Percentiles rank a stretch among this genome's conserved stretches.
These are phyloP conservation scores for Agrotis clavis DNA, from an alignment of 2,888 invertebrate genomes.

Conservation along the genomic window DNA sequence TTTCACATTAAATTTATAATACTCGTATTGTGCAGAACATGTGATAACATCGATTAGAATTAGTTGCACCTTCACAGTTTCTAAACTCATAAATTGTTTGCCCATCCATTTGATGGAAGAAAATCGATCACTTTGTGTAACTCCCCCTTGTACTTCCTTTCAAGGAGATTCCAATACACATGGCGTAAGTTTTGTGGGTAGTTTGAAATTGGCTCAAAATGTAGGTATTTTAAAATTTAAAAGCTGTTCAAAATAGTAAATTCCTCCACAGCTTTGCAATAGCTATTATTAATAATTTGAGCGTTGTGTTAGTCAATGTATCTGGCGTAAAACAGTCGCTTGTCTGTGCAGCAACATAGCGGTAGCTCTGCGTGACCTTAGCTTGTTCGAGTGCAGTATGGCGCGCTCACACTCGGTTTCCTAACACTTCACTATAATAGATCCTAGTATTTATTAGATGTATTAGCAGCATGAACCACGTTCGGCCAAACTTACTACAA, in stretches of 20 bases:
- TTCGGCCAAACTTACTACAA: constrained; percentile 68
- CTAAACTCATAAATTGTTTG: constrained; percentile 14
- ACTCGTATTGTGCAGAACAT: constrained; percentile 6
- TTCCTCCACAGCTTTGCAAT: neutral
- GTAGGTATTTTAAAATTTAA: neutral
- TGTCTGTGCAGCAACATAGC: constrained; percentile 3
- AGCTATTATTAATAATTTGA: neutral
- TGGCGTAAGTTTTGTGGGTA: constrained; percentile 3
- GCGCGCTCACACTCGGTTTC: constrained; percentile 39
- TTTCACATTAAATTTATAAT: too few species aligned
- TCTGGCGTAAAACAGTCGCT: neutral
- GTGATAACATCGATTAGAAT: constrained; percentile 43
- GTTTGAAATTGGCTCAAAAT: neutral
- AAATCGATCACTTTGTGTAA: neutral
- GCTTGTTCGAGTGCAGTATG: constrained; percentile 35
- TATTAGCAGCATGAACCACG: constrained; percentile 62
- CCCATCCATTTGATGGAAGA: constrained; percentile 6
- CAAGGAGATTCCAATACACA: neutral
- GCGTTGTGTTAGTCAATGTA: neutral
- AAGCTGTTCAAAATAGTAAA: neutral
- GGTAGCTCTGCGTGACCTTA: constrained; percentile 16
- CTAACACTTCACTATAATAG: constrained; percentile 51
- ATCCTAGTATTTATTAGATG: constrained; percentile 50
- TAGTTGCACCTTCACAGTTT: constrained; percentile 33
- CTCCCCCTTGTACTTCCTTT: neutral